A percentile compares a stretch with the other conserved stretches of the same genome.
These are phyloP conservation scores for Todiramphus saurophagus DNA, from an alignment of 2,113 vertebrate species.

Conservation along the genomic window DNA sequence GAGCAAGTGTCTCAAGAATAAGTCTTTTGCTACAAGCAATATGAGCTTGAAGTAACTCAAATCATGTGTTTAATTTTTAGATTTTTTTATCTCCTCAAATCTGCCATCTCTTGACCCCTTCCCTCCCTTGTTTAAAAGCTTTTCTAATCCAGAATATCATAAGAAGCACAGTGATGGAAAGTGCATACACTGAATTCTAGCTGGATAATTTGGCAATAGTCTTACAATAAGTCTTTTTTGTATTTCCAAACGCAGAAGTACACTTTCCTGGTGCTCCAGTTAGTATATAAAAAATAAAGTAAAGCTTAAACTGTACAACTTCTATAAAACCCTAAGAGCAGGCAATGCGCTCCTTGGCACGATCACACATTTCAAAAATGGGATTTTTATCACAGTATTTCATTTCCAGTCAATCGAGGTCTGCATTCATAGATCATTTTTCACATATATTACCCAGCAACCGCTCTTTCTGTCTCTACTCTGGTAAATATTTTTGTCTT, in stretches of 20 bases:
- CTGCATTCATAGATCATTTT: slow-evolving; percentile 47
- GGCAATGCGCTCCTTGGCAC: not conserved
- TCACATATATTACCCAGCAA: slow-evolving; percentile 6
- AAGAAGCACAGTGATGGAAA: not conserved
- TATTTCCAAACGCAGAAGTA: not conserved
- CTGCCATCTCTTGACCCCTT: not conserved
- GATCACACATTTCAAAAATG: slow-evolving; percentile 19
- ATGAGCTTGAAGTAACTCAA: not conserved
- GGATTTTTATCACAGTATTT: slow-evolving; percentile 59
- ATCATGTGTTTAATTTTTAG: not conserved
- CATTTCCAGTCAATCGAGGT: slow-evolving; percentile 39
- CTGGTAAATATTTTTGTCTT: slow-evolving; percentile 54
- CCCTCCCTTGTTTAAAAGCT: not conserved
- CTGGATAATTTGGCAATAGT: not conserved
- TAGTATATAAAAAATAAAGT: not conserved
- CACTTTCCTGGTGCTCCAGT: not conserved
- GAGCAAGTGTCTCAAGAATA: not conserved
- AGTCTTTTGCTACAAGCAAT: not conserved
- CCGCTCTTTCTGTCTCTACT: slow-evolving; percentile 18
- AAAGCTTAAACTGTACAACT: slow-evolving; percentile 7
- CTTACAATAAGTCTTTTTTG: not conserved
- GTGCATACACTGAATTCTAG: not conserved
- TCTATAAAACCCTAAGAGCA: not conserved
- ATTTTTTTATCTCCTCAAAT: not conserved
- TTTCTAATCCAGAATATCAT: not conserved